Conservation (phyloP, 2,113 vertebrate species). For the Malurus cyaneus region DNA sequence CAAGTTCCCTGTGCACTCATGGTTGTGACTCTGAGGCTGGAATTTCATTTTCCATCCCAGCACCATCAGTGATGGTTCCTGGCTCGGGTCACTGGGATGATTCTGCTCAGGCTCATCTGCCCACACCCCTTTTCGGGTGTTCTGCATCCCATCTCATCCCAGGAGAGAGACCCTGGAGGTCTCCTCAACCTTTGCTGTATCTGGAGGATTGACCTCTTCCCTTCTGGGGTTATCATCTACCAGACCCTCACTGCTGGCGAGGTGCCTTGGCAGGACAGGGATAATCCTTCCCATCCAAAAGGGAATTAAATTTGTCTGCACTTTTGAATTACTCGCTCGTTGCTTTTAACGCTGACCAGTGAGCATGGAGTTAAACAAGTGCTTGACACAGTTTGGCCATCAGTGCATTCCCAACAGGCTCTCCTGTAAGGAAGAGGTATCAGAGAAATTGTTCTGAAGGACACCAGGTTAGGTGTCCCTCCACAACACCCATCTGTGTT, state of each 20-base stretch:
- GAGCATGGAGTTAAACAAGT: not conserved
- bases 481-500: not conserved
- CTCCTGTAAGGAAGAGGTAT: not conserved
- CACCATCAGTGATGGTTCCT: not conserved
- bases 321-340: accelerated
- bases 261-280: not conserved
- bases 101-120: not conserved
- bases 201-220: not conserved
- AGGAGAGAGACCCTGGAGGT: accelerated
- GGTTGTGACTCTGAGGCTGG: not conserved
- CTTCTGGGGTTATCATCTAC: not conserved
- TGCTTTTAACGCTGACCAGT: not conserved
- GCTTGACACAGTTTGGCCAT: not conserved
- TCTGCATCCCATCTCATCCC: not conserved
- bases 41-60: not conserved
- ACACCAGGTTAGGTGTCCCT: not conserved
- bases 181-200: not conserved
- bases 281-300: not conserved
- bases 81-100: not conserved
- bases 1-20: accelerated
- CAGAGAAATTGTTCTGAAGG: not conserved
- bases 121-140: not conserved
- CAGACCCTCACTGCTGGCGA: not conserved
- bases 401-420: not conserved
- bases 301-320: not conserved